Base-by-base conservation (phyloP, 1,140 invertebrate genomes). In the Zaprionus ghesquierei region DNA sequence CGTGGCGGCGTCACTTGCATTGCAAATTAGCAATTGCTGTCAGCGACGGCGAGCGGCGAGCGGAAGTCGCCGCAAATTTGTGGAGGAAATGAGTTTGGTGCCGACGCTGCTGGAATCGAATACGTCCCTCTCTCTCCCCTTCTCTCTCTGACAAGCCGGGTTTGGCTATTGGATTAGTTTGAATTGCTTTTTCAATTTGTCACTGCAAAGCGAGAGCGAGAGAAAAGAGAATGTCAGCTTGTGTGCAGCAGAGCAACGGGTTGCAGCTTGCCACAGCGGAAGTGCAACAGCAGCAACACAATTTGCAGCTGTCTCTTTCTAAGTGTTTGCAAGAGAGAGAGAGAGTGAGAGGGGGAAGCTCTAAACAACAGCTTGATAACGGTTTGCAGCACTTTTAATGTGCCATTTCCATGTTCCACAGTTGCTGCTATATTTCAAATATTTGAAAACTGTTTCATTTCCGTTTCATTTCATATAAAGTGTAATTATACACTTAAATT, bases 51-150 rank as follows among this genome's bases (percentile, higher is more conserved):
- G 29, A 58, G n/a, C n/a, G 59, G 64, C 63, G 81, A 84, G 62
- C 84, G 82, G 82, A 87, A 87, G 82, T 87, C 64, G 72, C 58
- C 62, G 75, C 81, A 70, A 89, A 82, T 82, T 87, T 87, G 84
- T 87, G 69, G 72, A 87, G 82, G 82, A 87, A 87, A 87, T 87
- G 81, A 75, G 75, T 82, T 81, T 77, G 74, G 63, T n/a, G n/a
- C 58, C 35, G n/a, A n/a, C 68, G 68, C 49, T 49, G 55, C 59
- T 58, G 54, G 31, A 65, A 12, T 20, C 65, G 46, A 61, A 54
- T 9, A n/a, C 2, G 3, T 2, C 23, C 3, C 49, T 3, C 29
- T 51, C 22, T 29, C 2, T 10, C 6, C 4, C 25, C 5, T n/a
- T 12, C 31, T 12, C 3, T 12, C 46, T 18, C 27, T 22, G 3